Evolutionary conservation across 2,113 vertebrate genomes (phyloP).

Genomic region (Synchiropus splendidus): DNA sequence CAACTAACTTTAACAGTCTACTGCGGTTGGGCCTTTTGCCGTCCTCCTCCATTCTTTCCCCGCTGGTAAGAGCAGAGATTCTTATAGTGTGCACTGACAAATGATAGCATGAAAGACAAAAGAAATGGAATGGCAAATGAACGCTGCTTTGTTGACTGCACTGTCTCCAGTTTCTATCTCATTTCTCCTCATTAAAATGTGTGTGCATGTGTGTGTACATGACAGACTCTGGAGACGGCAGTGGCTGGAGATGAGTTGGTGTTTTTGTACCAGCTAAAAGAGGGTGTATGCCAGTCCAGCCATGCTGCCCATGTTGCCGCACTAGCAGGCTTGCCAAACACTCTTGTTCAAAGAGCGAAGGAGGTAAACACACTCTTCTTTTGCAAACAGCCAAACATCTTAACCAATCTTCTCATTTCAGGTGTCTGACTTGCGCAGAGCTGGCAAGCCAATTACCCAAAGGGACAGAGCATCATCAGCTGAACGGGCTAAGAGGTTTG

Average conservation of each 20-base stretch:
- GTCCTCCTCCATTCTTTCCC: conserved; percentile 71
- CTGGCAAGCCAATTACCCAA: conserved; percentile 71
- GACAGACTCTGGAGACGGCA: conserved; percentile 84
- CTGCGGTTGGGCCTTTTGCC: conserved; percentile 82
- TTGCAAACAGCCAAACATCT: not conserved
- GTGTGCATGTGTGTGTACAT: conserved; percentile 14
- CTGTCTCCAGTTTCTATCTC: not conserved
- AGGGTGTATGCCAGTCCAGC: conserved; percentile 80
- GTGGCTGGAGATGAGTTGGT: conserved; percentile 84
- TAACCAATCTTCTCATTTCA: conserved; percentile 21
- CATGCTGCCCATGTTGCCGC: conserved; percentile 86
- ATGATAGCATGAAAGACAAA: not conserved
- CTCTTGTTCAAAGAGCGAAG: conserved; percentile 76
- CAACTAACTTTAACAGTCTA: conserved; percentile 92
- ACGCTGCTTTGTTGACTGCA: no score
- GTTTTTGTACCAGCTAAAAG: conserved; percentile 88
- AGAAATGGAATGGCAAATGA: conserved; percentile 6
- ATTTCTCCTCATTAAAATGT: conserved; percentile 11
- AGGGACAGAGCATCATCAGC: conserved; percentile 42
- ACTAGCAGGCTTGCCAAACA: conserved; percentile 77
- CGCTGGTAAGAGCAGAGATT: conserved; percentile 61
- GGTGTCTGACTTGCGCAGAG: conserved; percentile 78
- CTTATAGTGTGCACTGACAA: conserved; percentile 1
- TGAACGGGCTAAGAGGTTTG: conserved; percentile 55
- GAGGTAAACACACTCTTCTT: conserved; percentile 63